Base-by-base conservation (phyloP, 2,113 vertebrate species). In the Zosterops hypoxanthus region DNA sequence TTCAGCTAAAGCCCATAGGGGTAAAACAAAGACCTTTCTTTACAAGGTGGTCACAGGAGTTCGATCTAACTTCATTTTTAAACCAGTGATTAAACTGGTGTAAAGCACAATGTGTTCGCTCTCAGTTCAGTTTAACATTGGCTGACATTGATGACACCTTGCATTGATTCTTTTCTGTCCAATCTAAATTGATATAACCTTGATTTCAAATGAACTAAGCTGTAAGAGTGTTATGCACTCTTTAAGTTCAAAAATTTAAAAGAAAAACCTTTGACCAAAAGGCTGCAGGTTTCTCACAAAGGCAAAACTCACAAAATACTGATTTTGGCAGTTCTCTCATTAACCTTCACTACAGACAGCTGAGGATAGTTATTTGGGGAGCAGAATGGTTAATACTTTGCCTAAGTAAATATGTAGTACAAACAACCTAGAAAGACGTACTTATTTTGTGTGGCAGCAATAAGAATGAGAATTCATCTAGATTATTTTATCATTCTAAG, bases 121-220 rank as follows among this genome's bases (percentile, higher is more conserved):
- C 57, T 78, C 59, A 29, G 56, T 81, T 93, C 82, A 75, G 57
- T 88, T 95, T 88, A 81, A 60, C 85, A 25, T 44, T 68, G 60
- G 29, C 76, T 80, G 83, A 65, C 44, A n/a, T 44, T 64, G 68
- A 52, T 73, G 47, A 70, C 59, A 90, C 26, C 34, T 88, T 88
- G 41, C 53, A 92, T 75, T 83, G 94, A 92, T 96, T 92, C 33
- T 81, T 86, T 34, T 73, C 88, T 92, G 50, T 83, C 86, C 90
- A 83, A 94, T 77, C 80, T 81, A 90, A 93, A 93, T 56, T 94
- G 82, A 88, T 90, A 78, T 36, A 84, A 90, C 22, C 47, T 64
- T 83, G 50, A 88, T 86, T 93, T 90, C 64, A 91, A 93, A 91
- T 91, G 44, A 88, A 75, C 56, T 92, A 73, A 88, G 47, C 55